Conservation (phyloP, 2,113 vertebrate species). For the Chloebia gouldiae region DNA sequence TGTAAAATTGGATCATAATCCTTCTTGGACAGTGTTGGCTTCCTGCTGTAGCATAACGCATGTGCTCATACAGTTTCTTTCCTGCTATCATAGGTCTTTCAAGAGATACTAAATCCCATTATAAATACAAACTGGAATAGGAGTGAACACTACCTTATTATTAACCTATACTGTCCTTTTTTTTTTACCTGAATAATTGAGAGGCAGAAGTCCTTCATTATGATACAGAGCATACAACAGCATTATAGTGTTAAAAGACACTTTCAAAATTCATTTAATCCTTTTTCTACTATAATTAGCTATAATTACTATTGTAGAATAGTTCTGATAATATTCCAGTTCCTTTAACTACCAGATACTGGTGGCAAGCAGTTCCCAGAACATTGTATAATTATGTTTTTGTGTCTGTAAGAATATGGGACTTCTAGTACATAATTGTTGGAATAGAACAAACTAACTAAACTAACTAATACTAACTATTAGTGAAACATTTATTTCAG, state of each 20-base stretch:
- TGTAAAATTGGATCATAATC: neutral
- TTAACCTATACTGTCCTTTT: neutral
- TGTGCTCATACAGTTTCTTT: neutral
- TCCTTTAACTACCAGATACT: neutral
- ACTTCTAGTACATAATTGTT: neutral
- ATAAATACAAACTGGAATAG: neutral
- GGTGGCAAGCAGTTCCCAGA: neutral
- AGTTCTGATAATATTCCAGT: neutral
- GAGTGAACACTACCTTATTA: neutral
- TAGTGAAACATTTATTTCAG: neutral
- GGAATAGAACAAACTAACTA: neutral
- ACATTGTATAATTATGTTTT: neutral
- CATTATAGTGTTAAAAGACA: neutral
- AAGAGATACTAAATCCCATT: neutral
- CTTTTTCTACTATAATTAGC: neutral
- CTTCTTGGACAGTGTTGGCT: neutral
- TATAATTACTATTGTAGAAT: neutral
- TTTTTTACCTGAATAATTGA: neutral
- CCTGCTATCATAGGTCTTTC: neutral
- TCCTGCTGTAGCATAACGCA: neutral
- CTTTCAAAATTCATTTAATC: neutral
- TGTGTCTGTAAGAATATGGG: neutral
- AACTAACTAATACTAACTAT: neutral
- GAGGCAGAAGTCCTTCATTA: neutral
- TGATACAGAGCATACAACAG: neutral